These are phyloP conservation scores for Lingula anatina DNA, from an alignment of 2,888 invertebrate genomes.

Conservation along the genomic window DNA sequence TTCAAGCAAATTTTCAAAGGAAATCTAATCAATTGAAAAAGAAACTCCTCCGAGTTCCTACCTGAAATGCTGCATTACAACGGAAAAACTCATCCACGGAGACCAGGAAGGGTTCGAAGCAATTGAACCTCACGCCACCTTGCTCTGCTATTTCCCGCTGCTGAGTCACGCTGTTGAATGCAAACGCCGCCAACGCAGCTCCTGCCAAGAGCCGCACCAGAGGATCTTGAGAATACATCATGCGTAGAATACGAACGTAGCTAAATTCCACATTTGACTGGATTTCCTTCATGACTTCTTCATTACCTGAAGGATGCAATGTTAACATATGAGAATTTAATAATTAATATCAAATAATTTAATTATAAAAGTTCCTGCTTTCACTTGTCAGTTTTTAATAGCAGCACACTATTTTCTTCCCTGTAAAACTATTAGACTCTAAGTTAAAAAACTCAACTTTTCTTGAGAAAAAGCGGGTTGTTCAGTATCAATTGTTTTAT, in stretches of 20 bases:
- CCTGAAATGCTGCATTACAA: constrained; percentile 49
- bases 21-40: too few species aligned
- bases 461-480: too few species aligned
- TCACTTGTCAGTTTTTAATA: too few species aligned
- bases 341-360: constrained; percentile 43
- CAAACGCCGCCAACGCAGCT: constrained; percentile 44
- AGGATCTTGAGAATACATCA: constrained; percentile 39
- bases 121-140: constrained; percentile 45
- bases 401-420: too few species aligned
- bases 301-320: constrained; percentile 48
- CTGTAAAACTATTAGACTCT: too few species aligned
- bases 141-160: constrained; percentile 45
- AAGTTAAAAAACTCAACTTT: too few species aligned
- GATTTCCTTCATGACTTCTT: constrained; percentile 37
- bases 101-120: constrained; percentile 44
- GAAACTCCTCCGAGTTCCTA: too few species aligned
- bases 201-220: constrained; percentile 39
- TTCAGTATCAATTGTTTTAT: too few species aligned
- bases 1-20: too few species aligned
- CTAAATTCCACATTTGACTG: constrained; percentile 42
- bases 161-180: constrained; percentile 45
- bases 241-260: constrained; percentile 42
- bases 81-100: constrained; percentile 43
- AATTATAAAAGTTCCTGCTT: too few species aligned
- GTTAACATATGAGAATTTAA: constrained; percentile 42